A percentile compares a stretch with the other conserved stretches of the same genome.
These are phyloP conservation scores for Acinonyx jubatus DNA, from an alignment of 2,113 vertebrate species.

Conservation along the genomic window DNA sequence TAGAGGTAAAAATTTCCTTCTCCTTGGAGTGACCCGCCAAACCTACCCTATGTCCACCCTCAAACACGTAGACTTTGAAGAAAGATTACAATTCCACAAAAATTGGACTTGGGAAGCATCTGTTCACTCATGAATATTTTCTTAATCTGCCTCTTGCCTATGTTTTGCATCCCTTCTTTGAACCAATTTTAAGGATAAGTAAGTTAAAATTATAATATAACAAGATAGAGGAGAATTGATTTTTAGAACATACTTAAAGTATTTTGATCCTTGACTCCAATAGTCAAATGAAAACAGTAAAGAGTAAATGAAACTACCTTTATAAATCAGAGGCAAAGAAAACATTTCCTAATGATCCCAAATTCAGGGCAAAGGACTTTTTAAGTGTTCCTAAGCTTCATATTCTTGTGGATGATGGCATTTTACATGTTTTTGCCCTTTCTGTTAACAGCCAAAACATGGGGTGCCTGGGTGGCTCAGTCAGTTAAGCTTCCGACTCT, in stretches of 20 bases:
- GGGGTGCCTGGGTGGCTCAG: too few species aligned
- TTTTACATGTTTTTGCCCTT: background rate
- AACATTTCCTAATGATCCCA: background rate
- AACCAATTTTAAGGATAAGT: background rate
- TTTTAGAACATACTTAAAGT: background rate
- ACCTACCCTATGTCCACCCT: rapidly evolving
- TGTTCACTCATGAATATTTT: background rate
- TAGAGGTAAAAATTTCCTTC: background rate
- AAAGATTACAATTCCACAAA: background rate
- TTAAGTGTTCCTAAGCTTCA: background rate
- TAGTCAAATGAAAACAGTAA: background rate
- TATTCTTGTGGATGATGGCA: background rate
- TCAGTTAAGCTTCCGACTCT: too few species aligned
- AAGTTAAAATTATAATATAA: background rate
- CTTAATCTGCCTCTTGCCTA: background rate
- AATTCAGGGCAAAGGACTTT: background rate
- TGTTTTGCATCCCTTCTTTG: background rate
- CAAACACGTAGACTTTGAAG: background rate
- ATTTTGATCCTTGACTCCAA: background rate
- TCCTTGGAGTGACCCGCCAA: background rate
- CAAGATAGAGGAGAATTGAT: background rate
- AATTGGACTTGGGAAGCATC: background rate
- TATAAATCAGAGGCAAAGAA: constrained; percentile 9
- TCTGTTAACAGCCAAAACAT: background rate
- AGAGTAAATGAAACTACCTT: background rate